Conservation (phyloP, 2,113 vertebrate genomes). For the Gadus chalcogrammus region DNA sequence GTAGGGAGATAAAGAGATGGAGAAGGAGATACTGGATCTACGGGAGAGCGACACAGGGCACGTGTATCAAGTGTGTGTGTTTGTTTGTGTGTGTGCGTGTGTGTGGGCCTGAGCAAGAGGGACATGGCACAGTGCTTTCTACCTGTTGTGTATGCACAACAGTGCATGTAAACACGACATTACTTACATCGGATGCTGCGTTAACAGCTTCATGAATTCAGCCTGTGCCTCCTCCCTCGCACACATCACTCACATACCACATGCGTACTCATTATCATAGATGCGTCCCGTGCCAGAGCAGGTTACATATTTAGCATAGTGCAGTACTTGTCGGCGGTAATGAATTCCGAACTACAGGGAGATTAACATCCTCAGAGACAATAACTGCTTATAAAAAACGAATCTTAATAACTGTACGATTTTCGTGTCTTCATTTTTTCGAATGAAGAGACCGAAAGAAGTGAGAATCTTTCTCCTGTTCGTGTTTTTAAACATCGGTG, state of each 20-base stretch:
- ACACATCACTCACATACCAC: neutral
- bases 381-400: neutral
- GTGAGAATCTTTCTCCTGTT: neutral
- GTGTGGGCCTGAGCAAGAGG: too few species aligned
- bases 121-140: too few species aligned
- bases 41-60: neutral
- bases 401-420: neutral
- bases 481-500: neutral
- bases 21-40: too few species aligned
- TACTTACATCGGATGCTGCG: too few species aligned
- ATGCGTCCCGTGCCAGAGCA: neutral
- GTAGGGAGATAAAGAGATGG: too few species aligned
- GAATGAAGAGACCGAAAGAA: neutral
- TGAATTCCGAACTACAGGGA: neutral
- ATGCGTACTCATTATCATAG: neutral
- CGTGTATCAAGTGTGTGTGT: neutral
- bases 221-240: too few species aligned
- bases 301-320: neutral
- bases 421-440: neutral
- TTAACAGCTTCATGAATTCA: too few species aligned
- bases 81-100: too few species aligned
- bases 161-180: too few species aligned
- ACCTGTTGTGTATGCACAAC: too few species aligned
- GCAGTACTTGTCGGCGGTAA: neutral
- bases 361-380: neutral